Conservation (phyloP, 2,888 invertebrate species). For the Noctuana brunneofusca region DNA sequence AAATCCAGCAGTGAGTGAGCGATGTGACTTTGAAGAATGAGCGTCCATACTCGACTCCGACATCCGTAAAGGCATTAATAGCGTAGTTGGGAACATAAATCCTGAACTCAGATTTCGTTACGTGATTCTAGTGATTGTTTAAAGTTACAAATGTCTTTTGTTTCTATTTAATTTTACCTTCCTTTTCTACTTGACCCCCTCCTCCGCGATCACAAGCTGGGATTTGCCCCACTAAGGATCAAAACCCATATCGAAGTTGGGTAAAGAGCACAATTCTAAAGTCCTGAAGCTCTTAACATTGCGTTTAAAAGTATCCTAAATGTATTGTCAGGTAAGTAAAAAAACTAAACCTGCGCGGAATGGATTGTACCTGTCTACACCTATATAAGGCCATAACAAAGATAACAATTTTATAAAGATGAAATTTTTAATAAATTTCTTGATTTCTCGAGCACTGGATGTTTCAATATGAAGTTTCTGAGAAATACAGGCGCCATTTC, state of each 20-base stretch:
- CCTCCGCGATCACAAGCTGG: no score
- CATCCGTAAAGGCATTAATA: slow-evolving; percentile 19
- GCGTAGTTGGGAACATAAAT: slow-evolving; percentile 18
- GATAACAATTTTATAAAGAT: neutral
- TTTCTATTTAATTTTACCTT: no score
- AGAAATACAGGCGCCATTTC: slow-evolving; percentile 44
- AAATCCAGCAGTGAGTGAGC: slow-evolving; percentile 20
- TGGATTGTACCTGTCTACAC: no score
- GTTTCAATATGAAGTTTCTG: slow-evolving; percentile 25
- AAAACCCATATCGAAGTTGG: no score
- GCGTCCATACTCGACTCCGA: slow-evolving; percentile 4
- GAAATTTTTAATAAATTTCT: slow-evolving; percentile 11
- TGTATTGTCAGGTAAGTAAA: no score
- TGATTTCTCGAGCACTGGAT: slow-evolving; percentile 13
- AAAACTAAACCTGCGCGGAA: no score
- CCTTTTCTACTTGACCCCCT: no score
- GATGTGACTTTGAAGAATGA: slow-evolving; percentile 23
- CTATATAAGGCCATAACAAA: no score
- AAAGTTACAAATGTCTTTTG: neutral
- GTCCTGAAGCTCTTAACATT: no score
- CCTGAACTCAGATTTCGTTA: slow-evolving; percentile 4
- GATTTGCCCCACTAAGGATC: no score
- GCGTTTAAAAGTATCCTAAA: no score
- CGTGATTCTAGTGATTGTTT: slow-evolving; percentile 1
- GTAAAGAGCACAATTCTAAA: no score